These are phyloP conservation scores for Trachurus trachurus DNA, from an alignment of 2,797 vertebrate genomes.

Conservation along the genomic window DNA sequence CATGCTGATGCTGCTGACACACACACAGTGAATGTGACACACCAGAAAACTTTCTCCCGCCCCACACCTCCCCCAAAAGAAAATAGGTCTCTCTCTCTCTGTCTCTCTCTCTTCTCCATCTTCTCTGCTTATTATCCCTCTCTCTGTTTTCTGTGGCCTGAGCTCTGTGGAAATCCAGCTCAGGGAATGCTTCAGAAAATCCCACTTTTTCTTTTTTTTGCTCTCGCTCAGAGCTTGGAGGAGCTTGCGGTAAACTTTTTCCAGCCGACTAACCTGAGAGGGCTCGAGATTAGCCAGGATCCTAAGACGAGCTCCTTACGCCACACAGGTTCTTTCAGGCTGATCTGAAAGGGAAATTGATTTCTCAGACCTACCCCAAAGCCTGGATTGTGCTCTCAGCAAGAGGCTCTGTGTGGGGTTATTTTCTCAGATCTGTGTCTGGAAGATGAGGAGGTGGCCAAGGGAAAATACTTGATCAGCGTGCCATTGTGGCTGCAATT, in stretches of 20 bases:
- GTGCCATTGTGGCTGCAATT: constrained; percentile 32
- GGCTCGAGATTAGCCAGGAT: constrained; percentile 76
- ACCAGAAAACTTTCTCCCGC: constrained; percentile 45
- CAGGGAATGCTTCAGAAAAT: constrained; percentile 77
- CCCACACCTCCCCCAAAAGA: constrained; percentile 17
- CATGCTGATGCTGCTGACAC: not conserved
- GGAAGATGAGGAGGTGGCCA: constrained; percentile 26
- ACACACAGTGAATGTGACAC: not conserved
- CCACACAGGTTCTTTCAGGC: constrained; percentile 70
- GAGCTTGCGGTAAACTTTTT: constrained; percentile 79
- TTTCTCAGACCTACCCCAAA: constrained; percentile 75
- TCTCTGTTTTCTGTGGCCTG: constrained; percentile 63
- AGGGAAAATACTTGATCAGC: constrained; percentile 46
- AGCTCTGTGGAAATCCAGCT: constrained; percentile 80
- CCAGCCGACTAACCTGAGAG: constrained; percentile 81
- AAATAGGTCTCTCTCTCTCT: too few relatives aligned
- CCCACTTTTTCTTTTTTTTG: constrained; percentile 53
- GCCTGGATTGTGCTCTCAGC: constrained; percentile 64
- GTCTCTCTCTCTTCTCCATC: constrained; percentile 10
- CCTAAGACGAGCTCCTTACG: constrained; percentile 66
- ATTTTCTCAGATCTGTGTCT: constrained; percentile 55
- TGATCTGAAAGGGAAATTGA: constrained; percentile 85
- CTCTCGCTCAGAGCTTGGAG: constrained; percentile 67
- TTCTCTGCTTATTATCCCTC: constrained; percentile 61
- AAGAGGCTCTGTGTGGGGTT: constrained; percentile 54